Evolutionary conservation across 2,113 vertebrate genomes (phyloP).

Genomic region (Gymnarchus niloticus): DNA sequence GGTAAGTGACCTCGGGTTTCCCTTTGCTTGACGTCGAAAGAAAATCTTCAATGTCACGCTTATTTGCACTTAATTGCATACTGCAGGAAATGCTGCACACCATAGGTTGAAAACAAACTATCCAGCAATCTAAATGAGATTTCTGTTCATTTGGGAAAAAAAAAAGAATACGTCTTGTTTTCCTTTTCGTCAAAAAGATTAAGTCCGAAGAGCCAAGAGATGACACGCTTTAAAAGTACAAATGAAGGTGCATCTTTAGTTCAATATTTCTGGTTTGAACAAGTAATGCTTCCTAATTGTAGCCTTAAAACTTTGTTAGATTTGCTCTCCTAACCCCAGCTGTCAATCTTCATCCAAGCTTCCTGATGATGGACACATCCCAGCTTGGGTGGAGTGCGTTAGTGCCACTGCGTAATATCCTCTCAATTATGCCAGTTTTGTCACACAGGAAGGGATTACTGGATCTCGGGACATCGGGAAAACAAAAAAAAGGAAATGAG

Average conservation of each 20-base stretch:
- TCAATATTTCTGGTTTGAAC: neutral
- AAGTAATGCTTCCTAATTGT: neutral
- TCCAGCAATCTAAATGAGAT: neutral
- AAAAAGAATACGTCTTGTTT: neutral
- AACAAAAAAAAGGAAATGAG: neutral
- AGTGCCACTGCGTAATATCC: neutral
- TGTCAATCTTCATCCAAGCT: neutral
- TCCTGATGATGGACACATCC: neutral
- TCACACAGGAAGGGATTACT: neutral
- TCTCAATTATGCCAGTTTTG: neutral
- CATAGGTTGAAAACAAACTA: neutral
- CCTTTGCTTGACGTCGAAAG: neutral
- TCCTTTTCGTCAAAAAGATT: neutral
- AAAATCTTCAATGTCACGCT: neutral
- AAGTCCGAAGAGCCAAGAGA: neutral
- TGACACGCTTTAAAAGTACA: conserved; percentile 4
- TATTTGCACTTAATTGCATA: conserved; percentile 5
- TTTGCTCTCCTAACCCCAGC: neutral
- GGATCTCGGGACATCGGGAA: neutral
- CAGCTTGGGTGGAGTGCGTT: neutral
- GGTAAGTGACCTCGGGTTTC: neutral
- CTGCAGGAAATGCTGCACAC: neutral
- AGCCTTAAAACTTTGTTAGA: neutral
- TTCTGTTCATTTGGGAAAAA: neutral
- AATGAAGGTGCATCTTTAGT: neutral